Conservation (phyloP, 2,797 vertebrate species). For the Neostethus bicornis region DNA sequence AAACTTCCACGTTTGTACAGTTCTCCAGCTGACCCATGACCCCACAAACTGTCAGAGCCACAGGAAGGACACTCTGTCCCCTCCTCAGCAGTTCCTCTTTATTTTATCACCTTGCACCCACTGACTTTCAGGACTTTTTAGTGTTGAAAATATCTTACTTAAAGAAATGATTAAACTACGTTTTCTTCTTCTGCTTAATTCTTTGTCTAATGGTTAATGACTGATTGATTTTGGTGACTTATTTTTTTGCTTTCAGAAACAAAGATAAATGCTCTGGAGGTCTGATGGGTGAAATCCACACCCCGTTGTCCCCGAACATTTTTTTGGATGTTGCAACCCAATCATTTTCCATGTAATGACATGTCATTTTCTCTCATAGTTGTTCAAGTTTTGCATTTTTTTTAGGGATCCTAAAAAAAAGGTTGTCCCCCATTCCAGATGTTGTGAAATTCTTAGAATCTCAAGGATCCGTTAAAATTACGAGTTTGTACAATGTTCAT, state of each 20-base stretch:
- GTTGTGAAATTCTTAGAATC: constrained; percentile 75
- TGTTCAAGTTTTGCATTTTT: constrained; percentile 50
- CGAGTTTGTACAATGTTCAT: constrained; percentile 61
- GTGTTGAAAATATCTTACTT: constrained; percentile 35
- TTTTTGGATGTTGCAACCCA: constrained; percentile 47
- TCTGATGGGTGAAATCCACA: constrained; percentile 35
- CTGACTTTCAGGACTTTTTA: constrained; percentile 29
- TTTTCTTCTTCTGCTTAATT: constrained; percentile 14
- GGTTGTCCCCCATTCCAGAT: constrained; percentile 73
- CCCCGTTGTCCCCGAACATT: background rate
- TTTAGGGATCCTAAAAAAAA: constrained; percentile 58
- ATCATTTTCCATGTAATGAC: constrained; percentile 68
- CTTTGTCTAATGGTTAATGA: background rate
- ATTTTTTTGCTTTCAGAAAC: constrained; percentile 66
- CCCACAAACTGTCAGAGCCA: constrained; percentile 55
- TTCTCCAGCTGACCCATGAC: constrained; percentile 54
- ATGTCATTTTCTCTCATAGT: constrained; percentile 71
- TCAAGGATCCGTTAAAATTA: constrained; percentile 72
- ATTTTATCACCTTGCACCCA: constrained; percentile 56
- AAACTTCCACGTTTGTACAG: constrained; percentile 49
- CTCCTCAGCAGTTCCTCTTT: constrained; percentile 36
- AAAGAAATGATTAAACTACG: constrained; percentile 28
- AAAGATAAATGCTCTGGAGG: constrained; percentile 14
- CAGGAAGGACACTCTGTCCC: constrained; percentile 37
- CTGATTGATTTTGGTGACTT: constrained; percentile 63